Base-by-base conservation (phyloP, 2,113 vertebrate genomes). In the Sciurus niger region DNA sequence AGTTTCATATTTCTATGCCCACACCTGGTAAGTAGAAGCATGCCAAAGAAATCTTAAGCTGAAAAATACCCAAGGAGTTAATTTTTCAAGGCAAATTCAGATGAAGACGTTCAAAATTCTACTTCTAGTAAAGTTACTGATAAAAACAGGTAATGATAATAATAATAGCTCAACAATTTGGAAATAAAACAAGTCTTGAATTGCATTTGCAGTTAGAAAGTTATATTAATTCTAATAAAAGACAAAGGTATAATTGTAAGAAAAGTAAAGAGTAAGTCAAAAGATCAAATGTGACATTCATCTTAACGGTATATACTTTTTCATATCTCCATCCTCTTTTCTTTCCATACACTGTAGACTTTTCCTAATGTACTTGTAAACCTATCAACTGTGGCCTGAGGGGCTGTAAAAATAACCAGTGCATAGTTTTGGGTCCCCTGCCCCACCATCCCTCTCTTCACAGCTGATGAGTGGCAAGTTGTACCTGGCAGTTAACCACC, bases 401-500 rank as follows among this genome's bases (percentile, higher is more conserved):
- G 70, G 34, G 37, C 87, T 96, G 8, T 79, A 51, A 95, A 84
- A 94, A 18, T 34, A 82, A 60, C 10, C 76, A 13, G 55, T 55
- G 73, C 78, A 65, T 77, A 12, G 4, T 58, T 58, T 58, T 58
- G 8, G 16, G 92, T 25, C 18, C 91, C 55, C 55, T 40, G 40
- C 20, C 18, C 55, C 18, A 18, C 18, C 55, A 22, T 22, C 97
- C 97, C 79, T 63, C 65, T 97, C 60, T 90, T 95, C 94, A 96
- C 89, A 98, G 93, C 22, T 94, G 88, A 85, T 40, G 0, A 70
- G 34, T 78, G 68, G 74, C 96, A 95, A 96, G 88, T 97, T 97
- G 72, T 95, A 93, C 67, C 95, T 98, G 94, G 95, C 84, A 98
- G 78, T 95, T 96, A 98, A 97, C 96, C 95, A 98, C 95, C 93